phyloP scores from a whole-genome alignment of 2,113 vertebrate species.

The Sinocyclocheilus anshuiensis region DNA sequence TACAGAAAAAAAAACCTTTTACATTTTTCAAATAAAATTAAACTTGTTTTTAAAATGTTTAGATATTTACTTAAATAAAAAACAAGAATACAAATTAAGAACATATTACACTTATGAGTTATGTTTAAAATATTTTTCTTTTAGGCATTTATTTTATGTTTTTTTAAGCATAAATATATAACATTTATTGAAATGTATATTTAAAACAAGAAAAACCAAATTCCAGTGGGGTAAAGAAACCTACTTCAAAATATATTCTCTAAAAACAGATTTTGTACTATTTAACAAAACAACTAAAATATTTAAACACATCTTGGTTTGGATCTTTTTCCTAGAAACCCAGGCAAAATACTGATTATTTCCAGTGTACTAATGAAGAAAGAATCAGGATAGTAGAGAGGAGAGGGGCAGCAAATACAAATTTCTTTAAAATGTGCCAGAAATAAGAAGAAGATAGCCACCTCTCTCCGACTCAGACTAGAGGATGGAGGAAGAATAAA shows the following conservation, averaged over 20 bases:
- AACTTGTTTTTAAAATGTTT: not conserved
- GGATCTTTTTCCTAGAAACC: not conserved
- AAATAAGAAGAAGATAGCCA: conserved; percentile 51
- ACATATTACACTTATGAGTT: not conserved
- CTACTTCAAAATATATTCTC: not conserved
- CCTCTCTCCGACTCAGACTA: conserved; percentile 54
- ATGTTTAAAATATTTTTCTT: not conserved
- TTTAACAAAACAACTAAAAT: not conserved
- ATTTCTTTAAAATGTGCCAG: conserved; percentile 65
- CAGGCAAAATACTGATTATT: not conserved
- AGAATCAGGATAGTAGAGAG: not conserved
- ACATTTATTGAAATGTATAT: not conserved
- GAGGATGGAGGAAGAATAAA: conserved; percentile 45
- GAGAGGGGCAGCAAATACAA: conserved; percentile 52
- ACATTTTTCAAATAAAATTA: not conserved
- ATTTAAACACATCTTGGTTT: not conserved
- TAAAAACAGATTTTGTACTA: not conserved
- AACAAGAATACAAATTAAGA: not conserved
- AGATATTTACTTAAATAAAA: not conserved
- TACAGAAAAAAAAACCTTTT: not conserved
- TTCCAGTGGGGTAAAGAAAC: not conserved
- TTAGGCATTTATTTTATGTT: not conserved
- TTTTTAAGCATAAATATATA: not conserved
- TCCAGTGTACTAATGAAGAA: not conserved
- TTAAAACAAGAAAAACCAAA: not conserved